Base-by-base conservation (phyloP, 2,888 invertebrate genomes). In the Melinaea marsaeus region DNA sequence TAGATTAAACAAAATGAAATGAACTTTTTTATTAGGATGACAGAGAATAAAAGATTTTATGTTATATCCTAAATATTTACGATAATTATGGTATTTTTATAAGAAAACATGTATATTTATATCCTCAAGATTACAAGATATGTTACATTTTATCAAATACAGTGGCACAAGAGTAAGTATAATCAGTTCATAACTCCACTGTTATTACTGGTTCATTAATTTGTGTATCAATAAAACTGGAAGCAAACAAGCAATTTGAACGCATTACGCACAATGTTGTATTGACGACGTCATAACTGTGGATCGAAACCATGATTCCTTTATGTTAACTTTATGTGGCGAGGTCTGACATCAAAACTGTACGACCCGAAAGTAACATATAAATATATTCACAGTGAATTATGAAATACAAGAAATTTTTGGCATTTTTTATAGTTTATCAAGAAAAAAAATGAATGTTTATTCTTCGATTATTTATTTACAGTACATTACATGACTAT, bases 211-310 rank as follows among this genome's bases (percentile, higher is more conserved):
- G 51, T 51, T n/a, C 51, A 51, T 51, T 51, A 51, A 51, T 51
- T 32, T 46, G 34, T 58, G 57, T 62, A 57, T 54, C 57, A 57
- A 61, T 61, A 61, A 62, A 57, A 62, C 55, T 57, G 42, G 62
- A 48, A 54, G 60, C 57, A 66, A 68, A 62, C 62, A 66, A 68
- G 59, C 55, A 58, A 61, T 62, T 63, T 32, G 34, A 47, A 65
- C 61, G 63, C 62, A 67, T 69, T 69, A 67, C 55, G 62, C 46
- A 60, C 32, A 61, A 65, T 61, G 55, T 59, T 58, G 60, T 68
- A 70, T 70, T 66, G 69, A 64, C 62, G 63, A 65, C 65, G 47
- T 63, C 63, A 66, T 65, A 68, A 65, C 60, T 35, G 57, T 55
- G 46, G 65, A 51, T 61, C 61, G 42, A 60, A 62, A 45, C 58